phyloP scores from a whole-genome alignment of 2,797 vertebrate species.

The Hipposideros larvatus region DNA sequence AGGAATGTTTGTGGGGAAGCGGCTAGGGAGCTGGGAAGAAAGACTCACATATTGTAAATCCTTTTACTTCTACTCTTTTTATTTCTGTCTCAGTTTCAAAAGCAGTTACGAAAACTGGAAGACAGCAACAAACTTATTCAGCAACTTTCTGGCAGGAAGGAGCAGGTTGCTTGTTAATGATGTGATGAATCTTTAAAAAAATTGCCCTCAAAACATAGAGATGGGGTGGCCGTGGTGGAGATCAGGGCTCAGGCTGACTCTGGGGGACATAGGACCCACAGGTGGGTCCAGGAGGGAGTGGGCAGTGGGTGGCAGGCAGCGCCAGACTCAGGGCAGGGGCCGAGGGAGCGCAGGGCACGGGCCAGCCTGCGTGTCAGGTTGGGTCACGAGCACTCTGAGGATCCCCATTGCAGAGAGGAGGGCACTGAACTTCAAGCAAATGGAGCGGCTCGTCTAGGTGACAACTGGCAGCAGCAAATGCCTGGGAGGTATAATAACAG shows the following conservation, averaged over 20 bases:
- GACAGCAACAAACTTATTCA: background rate
- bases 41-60: background rate
- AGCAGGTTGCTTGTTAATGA: background rate
- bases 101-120: slow-evolving; percentile 8
- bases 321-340: background rate
- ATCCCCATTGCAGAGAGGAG: background rate
- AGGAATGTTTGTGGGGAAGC: background rate
- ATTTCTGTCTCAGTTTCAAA: slow-evolving; percentile 4
- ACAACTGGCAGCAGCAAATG: accelerated
- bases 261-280: too few species aligned
- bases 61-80: background rate
- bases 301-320: background rate
- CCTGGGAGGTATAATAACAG: background rate
- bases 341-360: background rate
- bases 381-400: accelerated
- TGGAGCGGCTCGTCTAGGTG: background rate
- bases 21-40: background rate
- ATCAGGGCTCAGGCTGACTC: background rate
- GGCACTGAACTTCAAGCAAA: background rate
- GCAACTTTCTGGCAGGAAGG: background rate
- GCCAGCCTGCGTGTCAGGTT: background rate
- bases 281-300: background rate
- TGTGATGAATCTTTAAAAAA: background rate
- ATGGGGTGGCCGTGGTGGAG: background rate
- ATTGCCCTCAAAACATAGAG: background rate